Percentiles rank a stretch among this genome's conserved stretches.
phyloP scores from a whole-genome alignment of 1,140 invertebrate species.

The Megalopta genalis region DNA sequence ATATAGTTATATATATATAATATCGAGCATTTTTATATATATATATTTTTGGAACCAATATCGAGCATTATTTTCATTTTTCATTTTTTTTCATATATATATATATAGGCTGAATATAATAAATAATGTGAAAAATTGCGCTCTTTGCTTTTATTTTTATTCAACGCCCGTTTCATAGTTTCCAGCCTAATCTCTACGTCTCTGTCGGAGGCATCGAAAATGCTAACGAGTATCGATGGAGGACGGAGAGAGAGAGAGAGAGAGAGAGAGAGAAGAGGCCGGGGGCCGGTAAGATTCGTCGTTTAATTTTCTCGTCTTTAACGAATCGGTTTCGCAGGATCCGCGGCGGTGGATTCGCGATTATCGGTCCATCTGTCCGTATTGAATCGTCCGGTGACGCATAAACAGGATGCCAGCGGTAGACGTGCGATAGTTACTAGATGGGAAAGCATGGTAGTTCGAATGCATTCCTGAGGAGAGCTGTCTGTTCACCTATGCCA shows the following conservation, averaged over 20 bases:
- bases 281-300: no score
- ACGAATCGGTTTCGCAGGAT: neutral
- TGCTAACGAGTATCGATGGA: neutral
- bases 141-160: no score
- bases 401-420: constrained; percentile 23
- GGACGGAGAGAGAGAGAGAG: neutral
- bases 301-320: neutral
- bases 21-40: no score
- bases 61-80: no score
- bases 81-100: no score
- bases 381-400: constrained; percentile 8
- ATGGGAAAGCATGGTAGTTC: constrained; percentile 52
- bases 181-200: no score
- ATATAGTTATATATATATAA: no score
- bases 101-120: no score
- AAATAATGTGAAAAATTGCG: no score
- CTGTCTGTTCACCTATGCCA: constrained; percentile 58
- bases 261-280: neutral
- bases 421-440: constrained; percentile 43
- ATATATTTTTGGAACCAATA: no score
- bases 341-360: neutral
- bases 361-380: constrained; percentile 13
- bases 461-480: constrained; percentile 55
- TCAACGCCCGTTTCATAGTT: no score
- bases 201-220: no score